Percentiles rank a stretch among this genome's conserved stretches.
Conservation (phyloP, 2,113 vertebrate species). For the Alouatta palliata region DNA sequence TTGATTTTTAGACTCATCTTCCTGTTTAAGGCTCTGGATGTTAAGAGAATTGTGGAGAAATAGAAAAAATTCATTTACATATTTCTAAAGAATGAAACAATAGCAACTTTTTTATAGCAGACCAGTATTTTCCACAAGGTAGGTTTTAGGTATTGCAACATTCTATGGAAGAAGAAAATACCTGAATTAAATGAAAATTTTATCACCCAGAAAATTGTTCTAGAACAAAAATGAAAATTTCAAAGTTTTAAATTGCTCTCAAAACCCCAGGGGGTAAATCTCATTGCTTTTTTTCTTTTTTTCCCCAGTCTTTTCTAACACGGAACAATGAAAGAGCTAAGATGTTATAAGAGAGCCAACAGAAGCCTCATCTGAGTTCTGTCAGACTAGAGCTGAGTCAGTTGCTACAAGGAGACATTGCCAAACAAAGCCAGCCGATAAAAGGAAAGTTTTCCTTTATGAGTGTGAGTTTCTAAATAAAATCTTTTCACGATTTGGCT, state of each 20-base stretch:
- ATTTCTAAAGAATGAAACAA: neutral
- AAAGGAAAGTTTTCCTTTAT: neutral
- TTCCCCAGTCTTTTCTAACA: neutral
- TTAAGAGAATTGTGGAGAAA: neutral
- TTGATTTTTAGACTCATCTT: neutral
- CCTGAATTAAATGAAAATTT: neutral
- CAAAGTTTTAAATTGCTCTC: neutral
- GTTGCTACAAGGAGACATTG: neutral
- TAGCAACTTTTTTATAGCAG: neutral
- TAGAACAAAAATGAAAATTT: neutral
- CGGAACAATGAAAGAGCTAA: neutral
- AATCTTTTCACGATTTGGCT: neutral
- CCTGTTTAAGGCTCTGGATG: neutral
- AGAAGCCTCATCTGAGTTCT: neutral
- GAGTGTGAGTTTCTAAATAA: conserved; percentile 23
- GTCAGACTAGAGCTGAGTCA: neutral
- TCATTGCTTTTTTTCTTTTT: neutral
- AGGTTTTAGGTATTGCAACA: neutral
- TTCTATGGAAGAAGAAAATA: neutral
- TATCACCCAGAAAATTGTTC: neutral
- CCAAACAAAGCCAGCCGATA: neutral
- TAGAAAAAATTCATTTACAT: neutral
- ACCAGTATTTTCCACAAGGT: neutral
- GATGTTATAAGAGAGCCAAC: neutral
- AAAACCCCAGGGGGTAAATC: neutral